Evolutionary conservation across 2,888 invertebrate genomes (phyloP), one percentile per base, ranked within the genome.

Genomic region (Trichopria drosophilae): DNA sequence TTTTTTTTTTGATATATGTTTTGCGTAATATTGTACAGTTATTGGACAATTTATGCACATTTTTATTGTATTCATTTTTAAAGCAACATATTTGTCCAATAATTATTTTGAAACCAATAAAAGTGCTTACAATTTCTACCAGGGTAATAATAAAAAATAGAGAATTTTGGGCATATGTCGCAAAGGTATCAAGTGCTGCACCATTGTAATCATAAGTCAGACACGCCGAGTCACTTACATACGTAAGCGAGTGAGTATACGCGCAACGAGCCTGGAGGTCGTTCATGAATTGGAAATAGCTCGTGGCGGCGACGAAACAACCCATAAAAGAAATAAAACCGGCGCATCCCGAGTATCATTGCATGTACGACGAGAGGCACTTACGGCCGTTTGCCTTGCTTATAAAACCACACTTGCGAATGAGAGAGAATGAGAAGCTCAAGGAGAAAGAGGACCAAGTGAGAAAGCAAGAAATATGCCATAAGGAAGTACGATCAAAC

Each of bases 241-340:
- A 55, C 53, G 42, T 53, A 60, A 48, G 60, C 49, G 40, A 53
- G 58, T 43, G 55, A 47, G 57, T 57, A 56, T 59, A 61, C 64
- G 59, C 58, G 55, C 55, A 55, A 57, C 52, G 58, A 53, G 49
- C 37, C 43, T 35, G 41, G 59, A 57, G 63, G 64, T 69, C 70
- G 67, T 71, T 71, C 70, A 70, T 71, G 72, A 72, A 72, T 72
- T 72, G 71, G 68, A 71, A 72, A 71, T 72, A 65, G 62, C 63
- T 64, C 60, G 63, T 59, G 61, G 59, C 59, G 63, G 62, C 65
- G 64, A 65, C 65, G 67, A 70, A 72, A 71, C 69, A 70, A 64
- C 63, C 63, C 64, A 63, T 69, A 67, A 69, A 67, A 65, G 58
- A 59, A 65, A 71, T 71, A 64, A 69, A 68, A 67, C 63, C 64